phyloP scores from a whole-genome alignment of 2,797 vertebrate species.

The Gymnoscopelus braueri region DNA sequence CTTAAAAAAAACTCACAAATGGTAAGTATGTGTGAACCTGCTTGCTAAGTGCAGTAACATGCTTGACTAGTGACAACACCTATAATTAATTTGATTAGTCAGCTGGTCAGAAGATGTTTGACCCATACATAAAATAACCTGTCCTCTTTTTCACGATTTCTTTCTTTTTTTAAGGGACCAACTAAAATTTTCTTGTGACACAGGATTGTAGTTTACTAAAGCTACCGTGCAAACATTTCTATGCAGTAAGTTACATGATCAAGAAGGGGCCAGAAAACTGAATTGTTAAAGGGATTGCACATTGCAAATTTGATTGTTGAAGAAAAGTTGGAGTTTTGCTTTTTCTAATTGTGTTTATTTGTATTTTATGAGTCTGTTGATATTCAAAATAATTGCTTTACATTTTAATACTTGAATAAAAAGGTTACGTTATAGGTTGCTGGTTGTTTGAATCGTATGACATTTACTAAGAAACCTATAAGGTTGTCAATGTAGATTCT shows the following conservation, averaged over 20 bases:
- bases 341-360: slow-evolving; percentile 84
- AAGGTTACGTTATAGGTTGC: slow-evolving; percentile 76
- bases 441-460: slow-evolving; percentile 34
- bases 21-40: slow-evolving; percentile 51
- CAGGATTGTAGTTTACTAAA: slow-evolving; percentile 77
- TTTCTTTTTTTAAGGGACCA: slow-evolving; percentile 81
- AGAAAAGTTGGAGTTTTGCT: slow-evolving; percentile 75
- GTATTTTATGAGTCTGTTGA: slow-evolving; percentile 80
- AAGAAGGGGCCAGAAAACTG: slow-evolving; percentile 51
- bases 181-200: slow-evolving; percentile 74
- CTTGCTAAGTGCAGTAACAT: slow-evolving; percentile 63
- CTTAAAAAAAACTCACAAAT: slow-evolving; percentile 39
- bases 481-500: no score
- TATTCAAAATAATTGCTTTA: slow-evolving; percentile 83
- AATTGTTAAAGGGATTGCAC: slow-evolving; percentile 53
- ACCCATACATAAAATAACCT: slow-evolving; percentile 43
- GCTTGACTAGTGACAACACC: slow-evolving; percentile 47
- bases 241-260: slow-evolving; percentile 78
- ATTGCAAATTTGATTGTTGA: slow-evolving; percentile 74
- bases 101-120: slow-evolving; percentile 3
- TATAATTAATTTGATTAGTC: slow-evolving; percentile 47
- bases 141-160: slow-evolving; percentile 50
- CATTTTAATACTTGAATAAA: slow-evolving; percentile 90
- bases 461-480: slow-evolving; percentile 23
- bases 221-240: slow-evolving; percentile 84